Conservation (phyloP, 2,113 vertebrate species). For the Hippopotamus amphibius region DNA sequence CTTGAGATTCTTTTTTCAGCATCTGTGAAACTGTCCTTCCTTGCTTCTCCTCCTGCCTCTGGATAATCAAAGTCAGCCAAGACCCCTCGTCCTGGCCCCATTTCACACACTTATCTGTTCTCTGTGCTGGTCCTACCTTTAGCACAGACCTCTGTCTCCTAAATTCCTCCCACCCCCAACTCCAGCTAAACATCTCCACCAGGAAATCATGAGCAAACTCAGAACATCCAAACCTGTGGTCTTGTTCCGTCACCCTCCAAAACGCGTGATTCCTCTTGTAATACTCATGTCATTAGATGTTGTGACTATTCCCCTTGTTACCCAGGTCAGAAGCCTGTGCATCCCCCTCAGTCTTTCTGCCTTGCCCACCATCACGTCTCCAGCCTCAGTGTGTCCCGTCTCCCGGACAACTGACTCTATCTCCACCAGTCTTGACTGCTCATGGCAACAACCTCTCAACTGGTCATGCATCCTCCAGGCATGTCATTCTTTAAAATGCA, state of each 20-base stretch:
- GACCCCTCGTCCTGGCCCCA: neutral
- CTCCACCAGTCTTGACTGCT: neutral
- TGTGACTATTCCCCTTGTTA: neutral
- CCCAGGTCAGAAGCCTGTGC: neutral
- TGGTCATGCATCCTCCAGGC: neutral
- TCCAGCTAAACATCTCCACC: neutral
- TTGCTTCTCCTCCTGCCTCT: neutral
- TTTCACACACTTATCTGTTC: neutral
- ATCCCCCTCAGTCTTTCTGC: no score
- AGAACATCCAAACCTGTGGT: neutral
- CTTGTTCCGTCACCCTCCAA: neutral
- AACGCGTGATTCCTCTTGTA: neutral
- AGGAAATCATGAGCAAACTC: neutral
- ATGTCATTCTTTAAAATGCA: neutral
- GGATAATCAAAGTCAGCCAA: neutral
- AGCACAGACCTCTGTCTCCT: neutral
- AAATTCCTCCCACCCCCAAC: neutral
- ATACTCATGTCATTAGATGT: neutral
- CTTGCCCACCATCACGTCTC: neutral
- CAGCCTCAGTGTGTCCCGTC: no score
- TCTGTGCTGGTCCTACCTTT: neutral
- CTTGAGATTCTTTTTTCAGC: neutral
- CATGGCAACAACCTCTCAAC: neutral
- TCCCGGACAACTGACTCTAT: neutral
- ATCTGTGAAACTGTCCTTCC: neutral